Base-by-base conservation (phyloP, 2,113 vertebrate species). In the Tauraco erythrolophus region DNA sequence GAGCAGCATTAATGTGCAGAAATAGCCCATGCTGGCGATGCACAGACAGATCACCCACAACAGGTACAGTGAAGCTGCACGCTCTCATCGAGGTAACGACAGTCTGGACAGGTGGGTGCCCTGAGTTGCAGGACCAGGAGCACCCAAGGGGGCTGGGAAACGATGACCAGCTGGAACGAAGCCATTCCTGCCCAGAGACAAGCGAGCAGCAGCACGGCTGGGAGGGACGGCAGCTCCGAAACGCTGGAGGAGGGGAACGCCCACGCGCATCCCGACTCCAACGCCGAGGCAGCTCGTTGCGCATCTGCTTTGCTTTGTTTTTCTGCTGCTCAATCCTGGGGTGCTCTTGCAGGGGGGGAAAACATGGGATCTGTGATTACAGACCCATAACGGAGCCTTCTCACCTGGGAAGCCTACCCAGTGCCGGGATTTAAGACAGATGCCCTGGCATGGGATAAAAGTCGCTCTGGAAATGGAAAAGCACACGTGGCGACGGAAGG, bases 401-500 rank as follows among this genome's bases (percentile, higher is more conserved):
- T 41, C 39, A 23, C 28, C 33, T 4, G 0, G 54, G 58, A 51
- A 19, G 33, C 33, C 13, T 19, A 16, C 0, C 21, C 39, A 13
- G 60, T 2, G 37, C 1, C 4, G 43, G 72, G 33, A 71, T 30
- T 41, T 4, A 6, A 69, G 78, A 19, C 1, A 0, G 45, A 2
- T 14, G 45, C n/a, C 25, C 56, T 33, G 45, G 64, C 48, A 28
- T 7, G 0, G 15, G n/a, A 3, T 5, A 4, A 19, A 62, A 84
- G 66, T 1, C 27, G 0, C 66, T 10, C 61, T 30, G 1, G 1
- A 13, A 75, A 60, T 3, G 1, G 0, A 39, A 35, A 11, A 41
- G 70, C 61, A 19, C 14, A 1, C 1, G 2, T 6, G 66, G 18
- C 0, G 11, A 10, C 1, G 1, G 5, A 1, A 6, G 62, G 85